Conservation (phyloP, 2,888 invertebrate genomes). For the Chrysolina oricalcia region DNA sequence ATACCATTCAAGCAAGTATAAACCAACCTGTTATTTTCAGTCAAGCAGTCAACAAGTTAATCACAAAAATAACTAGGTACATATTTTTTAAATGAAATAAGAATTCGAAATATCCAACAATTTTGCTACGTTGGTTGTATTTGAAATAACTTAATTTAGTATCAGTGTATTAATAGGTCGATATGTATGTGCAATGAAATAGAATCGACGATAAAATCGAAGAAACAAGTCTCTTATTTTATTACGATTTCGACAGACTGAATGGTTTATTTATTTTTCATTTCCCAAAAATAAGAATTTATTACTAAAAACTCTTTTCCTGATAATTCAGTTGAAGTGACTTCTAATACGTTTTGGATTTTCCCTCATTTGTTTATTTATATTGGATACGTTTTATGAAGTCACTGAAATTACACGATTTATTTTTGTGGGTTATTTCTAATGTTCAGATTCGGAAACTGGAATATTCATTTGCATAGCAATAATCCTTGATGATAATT, state of each 20-base stretch:
- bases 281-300: not conserved
- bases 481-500: no score
- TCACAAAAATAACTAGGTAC: no score
- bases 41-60: no score
- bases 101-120: no score
- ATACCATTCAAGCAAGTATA: no score
- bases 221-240: not conserved
- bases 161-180: conserved; percentile 4
- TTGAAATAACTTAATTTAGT: not conserved
- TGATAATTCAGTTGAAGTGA: conserved; percentile 6
- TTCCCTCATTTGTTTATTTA: not conserved
- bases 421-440: not conserved
- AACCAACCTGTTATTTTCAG: no score
- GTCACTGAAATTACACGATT: not conserved
- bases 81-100: no score
- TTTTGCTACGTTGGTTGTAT: not conserved
- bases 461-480: no score
- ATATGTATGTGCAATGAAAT: not conserved
- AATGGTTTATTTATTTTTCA: conserved; percentile 9
- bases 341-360: not conserved
- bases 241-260: conserved; percentile 1
- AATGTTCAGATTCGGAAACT: no score
- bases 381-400: not conserved
- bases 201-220: not conserved
- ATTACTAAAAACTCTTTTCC: not conserved